phyloP scores from a whole-genome alignment of 2,797 vertebrate species.

The Lacerta viridis region DNA sequence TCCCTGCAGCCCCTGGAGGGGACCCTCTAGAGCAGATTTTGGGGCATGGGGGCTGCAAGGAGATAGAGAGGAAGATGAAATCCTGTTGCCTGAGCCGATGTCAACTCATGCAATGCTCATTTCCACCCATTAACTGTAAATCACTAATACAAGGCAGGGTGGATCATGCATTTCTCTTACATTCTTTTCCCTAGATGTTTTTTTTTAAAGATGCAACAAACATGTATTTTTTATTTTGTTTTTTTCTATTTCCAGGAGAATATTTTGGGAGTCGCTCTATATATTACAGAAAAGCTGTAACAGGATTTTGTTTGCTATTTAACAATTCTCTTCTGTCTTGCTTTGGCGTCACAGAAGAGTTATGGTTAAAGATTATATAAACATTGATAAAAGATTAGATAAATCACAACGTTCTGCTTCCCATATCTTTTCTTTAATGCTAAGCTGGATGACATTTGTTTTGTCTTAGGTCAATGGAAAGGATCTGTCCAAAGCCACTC shows the following conservation, averaged over 20 bases:
- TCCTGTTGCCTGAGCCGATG: no score
- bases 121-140: background rate
- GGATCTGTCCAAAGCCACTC: conserved; percentile 93
- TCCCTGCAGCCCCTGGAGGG: no score
- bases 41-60: no score
- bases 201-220: background rate
- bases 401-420: background rate
- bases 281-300: conserved; percentile 45
- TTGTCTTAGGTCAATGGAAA: conserved; percentile 92
- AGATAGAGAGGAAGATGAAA: no score
- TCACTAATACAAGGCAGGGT: background rate
- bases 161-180: background rate
- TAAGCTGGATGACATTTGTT: conserved; percentile 28
- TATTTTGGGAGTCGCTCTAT: conserved; percentile 2
- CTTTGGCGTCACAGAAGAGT: background rate
- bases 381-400: conserved; percentile 22
- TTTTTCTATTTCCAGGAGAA: conserved; percentile 16
- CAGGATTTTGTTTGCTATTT: conserved; percentile 38
- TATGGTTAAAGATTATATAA: conserved; percentile 18
- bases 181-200: background rate
- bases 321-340: conserved; percentile 11
- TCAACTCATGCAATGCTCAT: no score
- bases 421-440: conserved; percentile 29
- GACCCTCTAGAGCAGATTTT: no score
- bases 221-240: conserved; percentile 14